Base-by-base conservation (phyloP, 2,797 vertebrate species). In the Dicrostonyx torquatus region DNA sequence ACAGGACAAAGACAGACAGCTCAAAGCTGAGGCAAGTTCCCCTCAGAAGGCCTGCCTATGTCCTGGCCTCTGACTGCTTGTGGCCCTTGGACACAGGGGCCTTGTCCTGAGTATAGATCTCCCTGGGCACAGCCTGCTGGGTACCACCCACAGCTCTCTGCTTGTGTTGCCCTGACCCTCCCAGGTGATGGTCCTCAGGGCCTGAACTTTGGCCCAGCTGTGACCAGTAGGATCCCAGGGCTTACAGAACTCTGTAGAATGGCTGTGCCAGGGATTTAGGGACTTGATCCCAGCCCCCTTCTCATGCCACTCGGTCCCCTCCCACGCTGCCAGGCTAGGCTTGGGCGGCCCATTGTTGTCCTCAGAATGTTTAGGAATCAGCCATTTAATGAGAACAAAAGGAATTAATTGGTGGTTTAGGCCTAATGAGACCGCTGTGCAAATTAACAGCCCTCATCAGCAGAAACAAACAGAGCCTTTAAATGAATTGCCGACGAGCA, bases 401-500 rank as follows among this genome's bases (percentile, higher is more conserved):
- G 98, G 97, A 98, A 99, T 99, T 99, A 99, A 99, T 98, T 98
- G 98, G 98, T 98, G 98, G 98, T 99, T 99, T 99, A 98, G 98
- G 98, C 98, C 98, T 99, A 99, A 99, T 99, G 99, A 99, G 99
- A 98, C 98, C 97, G 98, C 98, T 98, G 98, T 96, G 98, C 98
- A 98, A 99, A 98, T 99, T 98, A 99, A 99, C 99, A 98, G 98
- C 98, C 98, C 99, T 98, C 98, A 98, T 99, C 99, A 99, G 99
- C 99, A 98, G 99, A 99, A 99, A 99, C 99, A 99, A 99, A 99
- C 99, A 98, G 97, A 98, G 98, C 98, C 99, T 98, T 98, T 98
- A 97, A 98, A 98, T 98, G 98, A 98, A 98, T 98, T 98, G 98
- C 98, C 97, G 97, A 96, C 96, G 97, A 98, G 98, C 98, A 97